Percentiles rank a stretch among this genome's conserved stretches.
phyloP scores from a whole-genome alignment of 2,797 vertebrate genomes.

The Oryzias dopingdopingensis region DNA sequence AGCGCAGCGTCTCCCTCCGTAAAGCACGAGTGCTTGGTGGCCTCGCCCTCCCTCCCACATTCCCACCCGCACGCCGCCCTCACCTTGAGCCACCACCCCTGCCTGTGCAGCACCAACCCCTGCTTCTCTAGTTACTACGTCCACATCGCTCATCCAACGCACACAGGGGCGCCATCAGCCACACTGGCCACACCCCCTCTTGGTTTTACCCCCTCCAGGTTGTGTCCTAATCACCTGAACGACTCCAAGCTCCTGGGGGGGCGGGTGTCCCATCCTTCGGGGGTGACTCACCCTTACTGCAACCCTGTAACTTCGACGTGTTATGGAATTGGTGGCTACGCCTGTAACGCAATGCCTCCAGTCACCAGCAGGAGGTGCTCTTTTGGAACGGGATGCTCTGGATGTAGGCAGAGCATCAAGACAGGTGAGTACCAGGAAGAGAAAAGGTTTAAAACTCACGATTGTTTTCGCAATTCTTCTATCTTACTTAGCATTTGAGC shows the following conservation, averaged over 20 bases:
- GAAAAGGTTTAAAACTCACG: too few species aligned
- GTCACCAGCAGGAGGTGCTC: slow-evolving; percentile 82
- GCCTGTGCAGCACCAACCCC: slow-evolving; percentile 77
- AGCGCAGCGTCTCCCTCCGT: slow-evolving; percentile 78
- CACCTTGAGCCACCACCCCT: slow-evolving; percentile 77
- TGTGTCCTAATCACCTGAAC: slow-evolving; percentile 73
- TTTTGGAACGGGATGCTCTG: slow-evolving; percentile 79
- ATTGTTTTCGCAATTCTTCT: too few species aligned
- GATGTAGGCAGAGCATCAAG: slow-evolving; percentile 89
- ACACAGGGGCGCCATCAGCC: slow-evolving; percentile 67
- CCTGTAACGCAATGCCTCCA: slow-evolving; percentile 86
- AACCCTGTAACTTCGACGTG: slow-evolving; percentile 83
- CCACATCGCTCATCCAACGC: slow-evolving; percentile 77
- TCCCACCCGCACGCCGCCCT: slow-evolving; percentile 72
- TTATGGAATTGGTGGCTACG: slow-evolving; percentile 79
- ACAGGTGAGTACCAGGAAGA: slow-evolving; percentile 80
- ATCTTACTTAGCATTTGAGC: too few species aligned
- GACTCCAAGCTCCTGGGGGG: slow-evolving; percentile 79
- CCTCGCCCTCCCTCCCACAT: slow-evolving; percentile 83
- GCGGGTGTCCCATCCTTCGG: slow-evolving; percentile 75
- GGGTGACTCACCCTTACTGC: slow-evolving; percentile 87
- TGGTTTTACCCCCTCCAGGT: slow-evolving; percentile 72
- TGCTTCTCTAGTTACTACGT: slow-evolving; percentile 83
- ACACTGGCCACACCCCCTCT: slow-evolving; percentile 78
- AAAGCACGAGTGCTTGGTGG: slow-evolving; percentile 86